Percentiles rank a stretch among this genome's conserved stretches.
Evolutionary conservation across 2,797 vertebrate species (phyloP).

Genomic region (Sebastes minor): DNA sequence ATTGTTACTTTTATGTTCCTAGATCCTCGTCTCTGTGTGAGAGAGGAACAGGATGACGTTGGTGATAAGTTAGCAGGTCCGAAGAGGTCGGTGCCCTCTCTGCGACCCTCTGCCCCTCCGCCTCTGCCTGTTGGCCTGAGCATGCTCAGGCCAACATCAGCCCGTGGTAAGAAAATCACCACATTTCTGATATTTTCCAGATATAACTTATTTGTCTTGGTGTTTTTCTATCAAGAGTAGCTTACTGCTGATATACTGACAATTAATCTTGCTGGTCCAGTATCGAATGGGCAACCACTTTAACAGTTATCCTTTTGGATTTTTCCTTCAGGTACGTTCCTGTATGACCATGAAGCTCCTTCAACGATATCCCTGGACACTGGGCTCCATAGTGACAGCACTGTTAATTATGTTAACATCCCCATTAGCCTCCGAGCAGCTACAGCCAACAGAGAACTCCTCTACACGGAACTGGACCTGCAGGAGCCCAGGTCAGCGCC

Average conservation of each 20-base stretch:
- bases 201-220: background rate
- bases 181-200: background rate
- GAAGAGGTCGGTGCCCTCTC: slow-evolving; percentile 5
- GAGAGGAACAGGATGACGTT: slow-evolving; percentile 9
- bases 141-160: slow-evolving; percentile 40
- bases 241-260: background rate
- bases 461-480: slow-evolving; percentile 88
- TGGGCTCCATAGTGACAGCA: slow-evolving; percentile 61
- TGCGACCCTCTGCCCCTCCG: slow-evolving; percentile 19
- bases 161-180: slow-evolving; percentile 41
- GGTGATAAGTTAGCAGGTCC: slow-evolving; percentile 2
- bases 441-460: slow-evolving; percentile 79
- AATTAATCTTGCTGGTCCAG: background rate
- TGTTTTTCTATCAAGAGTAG: background rate
- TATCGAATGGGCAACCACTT: background rate
- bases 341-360: slow-evolving; percentile 48
- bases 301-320: background rate
- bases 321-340: slow-evolving; percentile 69
- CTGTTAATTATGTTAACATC: slow-evolving; percentile 87
- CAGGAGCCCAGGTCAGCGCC: slow-evolving; percentile 63
- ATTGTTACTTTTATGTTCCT: background rate
- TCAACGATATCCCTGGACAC: background rate
- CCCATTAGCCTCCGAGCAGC: slow-evolving; percentile 82
- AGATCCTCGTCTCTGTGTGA: slow-evolving; percentile 32
- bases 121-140: slow-evolving; percentile 30